Evolutionary conservation across 2,888 invertebrate species (phyloP).

Genomic region (Siphlonurus alternatus): DNA sequence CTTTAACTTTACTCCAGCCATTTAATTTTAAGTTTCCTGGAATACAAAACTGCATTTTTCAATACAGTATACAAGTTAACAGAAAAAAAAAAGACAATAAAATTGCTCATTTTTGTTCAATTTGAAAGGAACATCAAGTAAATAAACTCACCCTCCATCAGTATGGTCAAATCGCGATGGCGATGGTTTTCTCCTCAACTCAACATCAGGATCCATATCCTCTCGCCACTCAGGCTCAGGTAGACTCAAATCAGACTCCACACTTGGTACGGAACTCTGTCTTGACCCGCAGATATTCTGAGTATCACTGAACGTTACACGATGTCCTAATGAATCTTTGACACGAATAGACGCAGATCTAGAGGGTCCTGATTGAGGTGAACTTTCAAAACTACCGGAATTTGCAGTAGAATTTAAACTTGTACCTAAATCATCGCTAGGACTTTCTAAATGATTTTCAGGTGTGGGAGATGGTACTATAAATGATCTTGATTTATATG

Average conservation of each 20-base stretch:
- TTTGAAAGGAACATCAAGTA: too few relatives aligned
- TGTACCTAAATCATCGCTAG: not conserved
- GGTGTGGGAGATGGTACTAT: constrained; percentile 50
- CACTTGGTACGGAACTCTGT: constrained; percentile 50
- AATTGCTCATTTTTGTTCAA: too few relatives aligned
- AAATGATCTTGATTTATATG: constrained; percentile 61
- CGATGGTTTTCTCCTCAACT: constrained; percentile 35
- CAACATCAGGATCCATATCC: constrained; percentile 44
- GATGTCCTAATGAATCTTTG: constrained; percentile 31
- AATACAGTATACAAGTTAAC: too few relatives aligned
- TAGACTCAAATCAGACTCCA: constrained; percentile 47
- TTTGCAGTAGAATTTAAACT: constrained; percentile 30
- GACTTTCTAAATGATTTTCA: constrained; percentile 35
- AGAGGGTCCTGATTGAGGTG: constrained; percentile 32
- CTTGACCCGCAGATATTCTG: constrained; percentile 33
- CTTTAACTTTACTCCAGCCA: too few relatives aligned
- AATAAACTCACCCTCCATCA: not conserved
- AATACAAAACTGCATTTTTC: too few relatives aligned
- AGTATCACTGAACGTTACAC: constrained; percentile 43
- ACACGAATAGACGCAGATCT: constrained; percentile 48
- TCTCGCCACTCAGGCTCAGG: constrained; percentile 39
- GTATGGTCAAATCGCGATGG: constrained; percentile 9
- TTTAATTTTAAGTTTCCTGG: too few relatives aligned
- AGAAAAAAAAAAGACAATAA: too few relatives aligned
- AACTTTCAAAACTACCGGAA: constrained; percentile 52